A percentile compares a stretch with the other conserved stretches of the same genome.
These are phyloP conservation scores for Heterodera carotae DNA, from an alignment of 1,140 invertebrate genomes.

Conservation along the genomic window DNA sequence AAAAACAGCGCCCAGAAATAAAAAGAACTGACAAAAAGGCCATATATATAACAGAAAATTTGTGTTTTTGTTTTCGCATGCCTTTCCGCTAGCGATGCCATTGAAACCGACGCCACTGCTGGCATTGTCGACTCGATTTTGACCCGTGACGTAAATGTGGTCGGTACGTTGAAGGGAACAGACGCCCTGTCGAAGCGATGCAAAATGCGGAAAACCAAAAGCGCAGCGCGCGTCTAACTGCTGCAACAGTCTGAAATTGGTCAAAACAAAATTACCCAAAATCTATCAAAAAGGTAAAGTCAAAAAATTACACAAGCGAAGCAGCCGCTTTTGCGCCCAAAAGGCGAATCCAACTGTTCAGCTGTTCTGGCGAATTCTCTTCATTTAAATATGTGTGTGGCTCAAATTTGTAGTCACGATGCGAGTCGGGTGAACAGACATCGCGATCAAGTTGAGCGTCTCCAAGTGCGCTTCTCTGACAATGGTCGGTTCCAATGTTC, in stretches of 20 bases:
- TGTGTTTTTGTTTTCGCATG: not conserved
- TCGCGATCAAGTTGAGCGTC: slow-evolving; percentile 60
- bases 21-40: no score
- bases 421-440: slow-evolving; percentile 58
- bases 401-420: slow-evolving; percentile 59
- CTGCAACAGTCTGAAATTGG: slow-evolving; percentile 60
- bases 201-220: slow-evolving; percentile 11
- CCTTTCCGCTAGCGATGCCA: not conserved
- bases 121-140: not conserved
- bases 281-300: no score
- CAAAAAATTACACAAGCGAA: slow-evolving; percentile 60
- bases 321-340: slow-evolving; percentile 60
- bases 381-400: slow-evolving; percentile 38
- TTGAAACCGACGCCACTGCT: not conserved
- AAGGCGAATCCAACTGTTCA: slow-evolving; percentile 59
- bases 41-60: no score
- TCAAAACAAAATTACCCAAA: no score
- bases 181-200: not conserved
- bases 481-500: slow-evolving; percentile 20
- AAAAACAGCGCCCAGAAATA: not conserved
- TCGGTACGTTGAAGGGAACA: not conserved
- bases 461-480: slow-evolving; percentile 64
- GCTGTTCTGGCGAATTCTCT: slow-evolving; percentile 44
- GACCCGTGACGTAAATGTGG: not conserved
- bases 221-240: slow-evolving; percentile 22